phyloP scores from a whole-genome alignment of 2,113 vertebrate species.

The Brachionichthys hirsutus region DNA sequence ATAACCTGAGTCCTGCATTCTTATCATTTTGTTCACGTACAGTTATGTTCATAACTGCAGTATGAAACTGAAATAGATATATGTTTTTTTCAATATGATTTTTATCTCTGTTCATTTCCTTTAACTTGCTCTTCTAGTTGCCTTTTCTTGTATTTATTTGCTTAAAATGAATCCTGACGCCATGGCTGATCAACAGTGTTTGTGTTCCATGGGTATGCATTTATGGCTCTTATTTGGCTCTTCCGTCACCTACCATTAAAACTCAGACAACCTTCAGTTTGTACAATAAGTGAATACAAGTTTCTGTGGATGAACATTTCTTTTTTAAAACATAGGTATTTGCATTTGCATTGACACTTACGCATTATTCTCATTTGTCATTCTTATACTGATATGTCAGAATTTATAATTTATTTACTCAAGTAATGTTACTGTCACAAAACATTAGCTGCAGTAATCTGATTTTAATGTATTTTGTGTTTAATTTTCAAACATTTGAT shows the following conservation, averaged over 20 bases:
- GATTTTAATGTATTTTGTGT: slow-evolving; percentile 26
- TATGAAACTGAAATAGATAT: not conserved
- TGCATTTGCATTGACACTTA: slow-evolving; percentile 11
- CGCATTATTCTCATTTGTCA: slow-evolving; percentile 24
- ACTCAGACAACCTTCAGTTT: slow-evolving; percentile 1
- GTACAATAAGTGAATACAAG: not conserved
- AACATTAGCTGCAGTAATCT: slow-evolving; percentile 33
- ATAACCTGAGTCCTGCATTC: not conserved
- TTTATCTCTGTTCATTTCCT: slow-evolving; percentile 42
- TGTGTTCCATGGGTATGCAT: not conserved
- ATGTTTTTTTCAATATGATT: slow-evolving; percentile 1
- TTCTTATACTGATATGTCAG: slow-evolving; percentile 6
- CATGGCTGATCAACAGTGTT: not conserved
- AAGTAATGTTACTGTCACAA: slow-evolving; percentile 32
- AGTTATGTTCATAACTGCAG: slow-evolving; percentile 4
- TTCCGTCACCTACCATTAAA: no score
- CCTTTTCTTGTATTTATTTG: not conserved
- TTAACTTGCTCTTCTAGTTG: not conserved
- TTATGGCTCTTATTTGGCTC: no score
- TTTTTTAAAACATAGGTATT: slow-evolving; percentile 15
- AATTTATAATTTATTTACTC: slow-evolving; percentile 33
- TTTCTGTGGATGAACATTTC: not conserved
- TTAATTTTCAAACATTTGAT: slow-evolving; percentile 1
- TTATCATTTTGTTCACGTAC: slow-evolving; percentile 5
- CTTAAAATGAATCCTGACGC: not conserved